A percentile compares a stretch with the other conserved stretches of the same genome.
Conservation (phyloP, 2,797 vertebrate species). For the Crocidura indochinensis region DNA sequence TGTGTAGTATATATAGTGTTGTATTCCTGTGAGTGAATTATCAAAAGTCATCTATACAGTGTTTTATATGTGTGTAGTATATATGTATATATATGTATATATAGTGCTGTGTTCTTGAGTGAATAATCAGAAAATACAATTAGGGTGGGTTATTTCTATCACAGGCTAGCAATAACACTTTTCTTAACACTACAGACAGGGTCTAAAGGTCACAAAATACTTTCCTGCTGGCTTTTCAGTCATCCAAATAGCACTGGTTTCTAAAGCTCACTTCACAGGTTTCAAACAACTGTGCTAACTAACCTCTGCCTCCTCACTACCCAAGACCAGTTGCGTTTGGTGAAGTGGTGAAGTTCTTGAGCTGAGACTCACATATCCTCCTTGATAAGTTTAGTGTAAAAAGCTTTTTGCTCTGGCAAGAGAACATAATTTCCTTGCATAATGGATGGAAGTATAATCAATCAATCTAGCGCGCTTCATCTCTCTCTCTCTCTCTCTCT, state of each 20-base stretch:
- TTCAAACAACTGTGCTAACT: not conserved
- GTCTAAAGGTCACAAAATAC: constrained; percentile 67
- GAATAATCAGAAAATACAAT: constrained; percentile 32
- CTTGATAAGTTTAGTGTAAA: constrained; percentile 10
- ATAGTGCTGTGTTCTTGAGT: not conserved
- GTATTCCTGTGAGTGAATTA: not conserved
- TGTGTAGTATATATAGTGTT: too few relatives aligned
- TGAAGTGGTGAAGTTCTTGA: constrained; percentile 16
- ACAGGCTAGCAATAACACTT: not conserved
- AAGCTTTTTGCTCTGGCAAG: not conserved
- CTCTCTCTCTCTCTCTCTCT: too few relatives aligned
- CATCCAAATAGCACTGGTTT: constrained; percentile 65
- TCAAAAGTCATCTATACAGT: constrained; percentile 51
- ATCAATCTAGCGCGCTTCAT: not conserved
- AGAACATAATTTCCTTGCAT: not conserved
- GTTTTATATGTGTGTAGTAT: too few relatives aligned
- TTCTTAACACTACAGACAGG: constrained; percentile 41
- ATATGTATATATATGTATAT: too few relatives aligned
- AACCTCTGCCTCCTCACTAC: not conserved
- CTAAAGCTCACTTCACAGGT: not conserved
- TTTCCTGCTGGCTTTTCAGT: constrained; percentile 77
- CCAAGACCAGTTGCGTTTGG: not conserved
- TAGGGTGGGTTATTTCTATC: constrained; percentile 32
- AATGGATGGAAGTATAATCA: not conserved
- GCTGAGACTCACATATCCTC: constrained; percentile 38